Conservation (phyloP, 2,797 vertebrate genomes). For the Synaphobranchus kaupii region DNA sequence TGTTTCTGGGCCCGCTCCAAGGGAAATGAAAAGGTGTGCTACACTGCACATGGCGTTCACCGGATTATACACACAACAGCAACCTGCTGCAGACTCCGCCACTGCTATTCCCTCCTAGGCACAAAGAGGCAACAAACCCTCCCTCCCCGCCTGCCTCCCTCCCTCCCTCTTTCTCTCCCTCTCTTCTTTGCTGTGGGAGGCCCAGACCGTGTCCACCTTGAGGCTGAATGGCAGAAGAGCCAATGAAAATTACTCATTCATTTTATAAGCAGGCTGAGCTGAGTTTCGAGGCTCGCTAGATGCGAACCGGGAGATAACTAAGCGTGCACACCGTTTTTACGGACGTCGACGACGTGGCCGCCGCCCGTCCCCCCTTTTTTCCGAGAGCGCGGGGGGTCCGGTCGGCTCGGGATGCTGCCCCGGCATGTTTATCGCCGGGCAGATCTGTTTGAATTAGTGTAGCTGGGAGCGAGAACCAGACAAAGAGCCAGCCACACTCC, state of each 20-base stretch:
- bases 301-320: constrained; percentile 63
- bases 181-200: constrained; percentile 4
- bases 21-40: constrained; percentile 49
- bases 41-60: constrained; percentile 44
- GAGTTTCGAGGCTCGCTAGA: constrained; percentile 45
- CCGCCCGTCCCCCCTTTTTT: not conserved
- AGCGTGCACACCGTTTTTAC: constrained; percentile 58
- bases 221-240: constrained; percentile 48
- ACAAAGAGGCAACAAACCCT: constrained; percentile 37
- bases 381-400: constrained; percentile 30
- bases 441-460: constrained; percentile 54
- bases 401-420: constrained; percentile 47
- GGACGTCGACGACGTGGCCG: constrained; percentile 28
- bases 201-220: constrained; percentile 45
- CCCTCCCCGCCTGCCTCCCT: constrained; percentile 36
- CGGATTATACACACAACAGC: constrained; percentile 35
- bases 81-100: constrained; percentile 30
- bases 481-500: constrained; percentile 20
- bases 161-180: constrained; percentile 18
- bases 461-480: constrained; percentile 46
- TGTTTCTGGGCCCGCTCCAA: constrained; percentile 51
- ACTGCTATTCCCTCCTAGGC: constrained; percentile 27
- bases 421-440: constrained; percentile 51
- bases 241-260: constrained; percentile 55
- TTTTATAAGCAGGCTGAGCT: constrained; percentile 61